These are phyloP conservation scores for Teleogryllus oceanicus DNA, from an alignment of 2,888 invertebrate species.

Conservation along the genomic window DNA sequence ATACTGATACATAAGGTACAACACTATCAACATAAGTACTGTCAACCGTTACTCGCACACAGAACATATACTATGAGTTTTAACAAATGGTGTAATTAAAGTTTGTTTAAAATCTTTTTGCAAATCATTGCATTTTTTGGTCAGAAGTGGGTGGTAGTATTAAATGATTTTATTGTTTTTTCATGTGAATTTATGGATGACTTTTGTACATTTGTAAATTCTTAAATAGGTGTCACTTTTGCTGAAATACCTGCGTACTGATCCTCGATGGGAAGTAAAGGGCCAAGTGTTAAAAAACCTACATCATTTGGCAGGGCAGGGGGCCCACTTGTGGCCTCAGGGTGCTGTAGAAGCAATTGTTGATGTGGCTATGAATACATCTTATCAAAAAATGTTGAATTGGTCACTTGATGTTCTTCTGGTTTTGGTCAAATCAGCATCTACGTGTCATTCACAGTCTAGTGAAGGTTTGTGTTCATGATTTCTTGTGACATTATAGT, in stretches of 20 bases:
- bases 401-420: conserved; percentile 54
- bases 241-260: conserved; percentile 63
- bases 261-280: conserved; percentile 68
- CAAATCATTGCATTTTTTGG: no score
- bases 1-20: no score
- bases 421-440: conserved; percentile 61
- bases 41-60: no score
- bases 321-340: conserved; percentile 75
- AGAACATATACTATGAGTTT: no score
- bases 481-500: no score
- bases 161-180: no score
- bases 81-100: no score
- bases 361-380: conserved; percentile 44
- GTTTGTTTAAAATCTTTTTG: no score
- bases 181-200: no score
- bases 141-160: no score
- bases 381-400: conserved; percentile 47
- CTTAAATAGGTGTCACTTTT: conserved; percentile 55
- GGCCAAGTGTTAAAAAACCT: conserved; percentile 64
- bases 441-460: conserved; percentile 59
- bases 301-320: conserved; percentile 65
- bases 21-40: no score
- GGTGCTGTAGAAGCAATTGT: conserved; percentile 53
- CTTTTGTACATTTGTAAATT: no score
- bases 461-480: conserved; percentile 43